These are phyloP conservation scores for Danionella cerebrum DNA, from an alignment of 2,113 vertebrate species.

Conservation along the genomic window DNA sequence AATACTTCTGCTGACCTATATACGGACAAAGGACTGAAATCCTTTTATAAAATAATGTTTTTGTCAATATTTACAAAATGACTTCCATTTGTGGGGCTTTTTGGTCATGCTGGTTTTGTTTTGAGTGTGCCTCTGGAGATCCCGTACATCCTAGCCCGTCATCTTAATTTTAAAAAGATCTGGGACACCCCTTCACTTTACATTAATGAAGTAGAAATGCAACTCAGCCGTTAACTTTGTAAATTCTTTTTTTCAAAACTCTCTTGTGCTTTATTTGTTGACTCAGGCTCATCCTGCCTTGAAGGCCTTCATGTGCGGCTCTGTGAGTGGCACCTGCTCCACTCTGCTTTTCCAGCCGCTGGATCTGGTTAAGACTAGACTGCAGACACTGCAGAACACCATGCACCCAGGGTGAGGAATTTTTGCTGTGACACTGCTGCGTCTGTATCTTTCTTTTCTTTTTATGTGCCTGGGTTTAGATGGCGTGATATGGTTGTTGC, in stretches of 20 bases:
- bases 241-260: neutral
- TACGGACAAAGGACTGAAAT: no score
- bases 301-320: slow-evolving; percentile 93
- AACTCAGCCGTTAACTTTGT: neutral
- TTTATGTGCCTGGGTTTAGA: neutral
- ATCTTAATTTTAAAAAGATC: no score
- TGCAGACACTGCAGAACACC: slow-evolving; percentile 78
- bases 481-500: no score
- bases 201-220: no score
- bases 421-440: neutral
- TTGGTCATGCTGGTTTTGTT: no score
- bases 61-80: no score
- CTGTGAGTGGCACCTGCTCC: slow-evolving; percentile 91
- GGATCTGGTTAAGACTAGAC: slow-evolving; percentile 88
- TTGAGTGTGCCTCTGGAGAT: no score
- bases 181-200: no score
- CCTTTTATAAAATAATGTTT: no score
- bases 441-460: neutral
- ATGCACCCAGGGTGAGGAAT: slow-evolving; percentile 58
- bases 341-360: slow-evolving; percentile 93
- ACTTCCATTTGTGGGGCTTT: no score
- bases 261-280: neutral
- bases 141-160: no score
- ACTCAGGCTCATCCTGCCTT: slow-evolving; percentile 82
- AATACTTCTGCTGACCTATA: no score